A percentile compares a stretch with the other conserved stretches of the same genome.
phyloP scores from a whole-genome alignment of 2,888 invertebrate species.

The Pyralis farinalis region DNA sequence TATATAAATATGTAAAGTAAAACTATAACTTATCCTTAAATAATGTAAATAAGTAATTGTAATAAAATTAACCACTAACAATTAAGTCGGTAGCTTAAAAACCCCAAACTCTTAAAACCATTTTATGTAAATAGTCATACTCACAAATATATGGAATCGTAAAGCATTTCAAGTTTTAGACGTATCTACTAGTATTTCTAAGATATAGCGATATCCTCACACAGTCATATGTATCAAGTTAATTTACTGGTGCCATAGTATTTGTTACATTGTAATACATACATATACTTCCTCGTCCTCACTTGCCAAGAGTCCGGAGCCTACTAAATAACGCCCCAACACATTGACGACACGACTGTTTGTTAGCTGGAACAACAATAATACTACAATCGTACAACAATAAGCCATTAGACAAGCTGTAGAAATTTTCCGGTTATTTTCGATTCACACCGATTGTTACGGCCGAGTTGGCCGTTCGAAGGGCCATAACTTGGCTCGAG shows the following conservation, averaged over 20 bases:
- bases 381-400: slow-evolving; percentile 64
- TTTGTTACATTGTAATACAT: neutral
- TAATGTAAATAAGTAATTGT: no score
- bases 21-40: no score
- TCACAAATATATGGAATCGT: no score
- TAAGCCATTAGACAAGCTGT: slow-evolving; percentile 76
- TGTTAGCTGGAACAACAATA: slow-evolving; percentile 48
- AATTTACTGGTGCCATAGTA: neutral
- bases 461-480: slow-evolving; percentile 52
- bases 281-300: slow-evolving; percentile 14
- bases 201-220: neutral
- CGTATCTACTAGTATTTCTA: no score
- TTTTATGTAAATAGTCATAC: no score
- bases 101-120: no score
- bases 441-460: slow-evolving; percentile 75
- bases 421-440: slow-evolving; percentile 79
- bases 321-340: slow-evolving; percentile 51
- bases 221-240: neutral
- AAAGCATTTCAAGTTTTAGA: no score
- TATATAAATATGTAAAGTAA: no score
- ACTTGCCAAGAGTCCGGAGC: slow-evolving; percentile 21
- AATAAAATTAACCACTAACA: no score
- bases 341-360: slow-evolving; percentile 53
- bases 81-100: no score
- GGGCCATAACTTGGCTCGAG: slow-evolving; percentile 58